Base-by-base conservation (phyloP, 2,888 invertebrate species). In the Drosophila pegasa region DNA sequence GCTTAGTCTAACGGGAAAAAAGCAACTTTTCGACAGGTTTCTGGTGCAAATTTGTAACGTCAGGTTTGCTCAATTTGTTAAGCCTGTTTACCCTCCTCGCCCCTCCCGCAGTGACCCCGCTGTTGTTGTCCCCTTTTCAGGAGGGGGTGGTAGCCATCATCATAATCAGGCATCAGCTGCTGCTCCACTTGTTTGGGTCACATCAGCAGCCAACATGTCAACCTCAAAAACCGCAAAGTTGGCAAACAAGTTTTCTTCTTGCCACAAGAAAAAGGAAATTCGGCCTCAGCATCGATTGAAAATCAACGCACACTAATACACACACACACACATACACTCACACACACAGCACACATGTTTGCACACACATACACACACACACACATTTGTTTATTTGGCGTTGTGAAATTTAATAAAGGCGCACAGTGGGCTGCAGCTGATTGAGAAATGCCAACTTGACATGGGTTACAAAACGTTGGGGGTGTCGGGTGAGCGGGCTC, bases 221-320 rank as follows among this genome's bases (percentile, higher is more conserved):
- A 87, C 87, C 80, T 79, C 86, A 84, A 87, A 88, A 88, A 81
- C 88, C 87, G 84, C 85, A 88, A 88, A 88, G 80, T 88, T 86
- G 78, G 80, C 88, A 85, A 82, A 86, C 87, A 87, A 87, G 73
- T 84, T 84, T 82, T 78, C 41, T 50, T 33, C 48, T 33, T 35
- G 33, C 20, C 38, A 69, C 48, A 72, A 52, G 65, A 68, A 75
- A 61, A 70, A 67, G 65, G 55, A 77, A 75, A 76, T 73, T 71
- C 61, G 69, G 64, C 59, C 74, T 63, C 54, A 72, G 78, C 75
- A 84, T 88, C 88, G 87, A 87, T 86, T 86, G 79, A 84, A 88
- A 86, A 88, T 87, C 80, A 80, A 73, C 80, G 63, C 71, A 76
- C 73, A 78, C 43, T 45, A 45, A 27, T 45, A 25, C 55, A 55